These are phyloP conservation scores for Trichomalopsis sarcophagae DNA, from an alignment of 1,140 invertebrate genomes.

Conservation along the genomic window DNA sequence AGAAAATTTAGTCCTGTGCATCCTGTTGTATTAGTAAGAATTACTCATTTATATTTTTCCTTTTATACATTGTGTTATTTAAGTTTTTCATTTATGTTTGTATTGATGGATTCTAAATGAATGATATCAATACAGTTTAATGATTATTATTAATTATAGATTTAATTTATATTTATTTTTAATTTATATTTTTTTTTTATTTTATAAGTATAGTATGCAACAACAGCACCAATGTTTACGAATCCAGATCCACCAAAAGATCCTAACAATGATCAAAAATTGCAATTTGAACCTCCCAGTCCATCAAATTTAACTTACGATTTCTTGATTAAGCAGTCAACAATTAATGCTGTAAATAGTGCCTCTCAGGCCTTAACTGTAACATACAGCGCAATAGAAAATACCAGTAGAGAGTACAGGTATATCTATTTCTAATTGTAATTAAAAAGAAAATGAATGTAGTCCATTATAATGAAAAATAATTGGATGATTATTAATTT, in stretches of 20 bases:
- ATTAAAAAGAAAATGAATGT: neutral
- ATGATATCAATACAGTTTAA: neutral
- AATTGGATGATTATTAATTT: conserved; percentile 31
- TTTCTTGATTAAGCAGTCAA: conserved; percentile 70
- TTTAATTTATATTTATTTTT: conserved; percentile 11
- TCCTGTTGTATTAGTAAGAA: conserved; percentile 38
- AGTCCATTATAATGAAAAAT: neutral
- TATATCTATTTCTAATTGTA: conserved; percentile 35
- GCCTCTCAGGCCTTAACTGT: conserved; percentile 67
- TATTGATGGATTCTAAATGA: neutral
- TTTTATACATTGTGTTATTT: conserved; percentile 6
- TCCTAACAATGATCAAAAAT: conserved; percentile 57
- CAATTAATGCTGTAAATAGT: conserved; percentile 67
- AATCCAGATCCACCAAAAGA: conserved; percentile 56
- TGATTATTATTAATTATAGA: neutral
- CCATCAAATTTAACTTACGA: conserved; percentile 66
- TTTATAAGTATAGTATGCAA: conserved; percentile 57
- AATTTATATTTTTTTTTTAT: conserved; percentile 27
- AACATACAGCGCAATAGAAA: conserved; percentile 66
- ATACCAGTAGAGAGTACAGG: conserved; percentile 67
- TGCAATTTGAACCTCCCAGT: conserved; percentile 59
- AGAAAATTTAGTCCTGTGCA: conserved; percentile 30
- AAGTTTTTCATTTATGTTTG: neutral
- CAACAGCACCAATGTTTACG: conserved; percentile 55
- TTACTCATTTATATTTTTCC: neutral